Conservation (phyloP, 2,113 vertebrate species). For the Brachirus orientalis region DNA sequence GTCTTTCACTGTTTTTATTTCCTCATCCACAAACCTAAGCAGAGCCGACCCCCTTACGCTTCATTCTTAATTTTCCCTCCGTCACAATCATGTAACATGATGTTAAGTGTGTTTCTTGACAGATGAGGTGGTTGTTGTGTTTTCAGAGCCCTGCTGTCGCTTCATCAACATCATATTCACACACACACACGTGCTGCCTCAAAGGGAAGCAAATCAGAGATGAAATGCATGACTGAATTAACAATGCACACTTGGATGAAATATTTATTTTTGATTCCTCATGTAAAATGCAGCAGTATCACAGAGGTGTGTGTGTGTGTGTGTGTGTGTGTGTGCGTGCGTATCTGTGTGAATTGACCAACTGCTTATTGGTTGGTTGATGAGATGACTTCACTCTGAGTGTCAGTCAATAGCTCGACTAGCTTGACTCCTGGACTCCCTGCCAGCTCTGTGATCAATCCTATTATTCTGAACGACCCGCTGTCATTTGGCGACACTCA, state of each 20-base stretch:
- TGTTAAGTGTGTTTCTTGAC: conserved; percentile 34
- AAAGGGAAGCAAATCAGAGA: conserved; percentile 73
- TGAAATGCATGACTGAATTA: conserved; percentile 72
- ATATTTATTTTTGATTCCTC: conserved; percentile 69
- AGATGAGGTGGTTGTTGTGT: conserved; percentile 17
- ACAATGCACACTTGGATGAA: conserved; percentile 68
- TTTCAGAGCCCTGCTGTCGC: conserved; percentile 50
- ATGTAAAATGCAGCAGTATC: conserved; percentile 67
- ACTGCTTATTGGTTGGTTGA: conserved; percentile 19
- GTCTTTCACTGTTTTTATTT: background rate
- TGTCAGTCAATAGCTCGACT: conserved; percentile 56
- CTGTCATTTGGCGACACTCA: conserved; percentile 38
- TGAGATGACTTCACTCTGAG: conserved; percentile 32
- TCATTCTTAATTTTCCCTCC: conserved; percentile 3
- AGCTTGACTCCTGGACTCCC: conserved; percentile 70
- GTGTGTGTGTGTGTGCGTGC: background rate
- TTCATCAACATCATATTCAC: conserved; percentile 60
- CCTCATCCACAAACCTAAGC: background rate
- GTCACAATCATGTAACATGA: conserved; percentile 9
- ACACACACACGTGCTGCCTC: no score
- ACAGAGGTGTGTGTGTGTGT: no score
- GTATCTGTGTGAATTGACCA: background rate
- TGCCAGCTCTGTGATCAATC: conserved; percentile 60
- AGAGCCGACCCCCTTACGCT: background rate
- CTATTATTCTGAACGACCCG: conserved; percentile 40